These are phyloP conservation scores for Dermochelys coriacea DNA, from an alignment of 2,797 vertebrate genomes.

Conservation along the genomic window DNA sequence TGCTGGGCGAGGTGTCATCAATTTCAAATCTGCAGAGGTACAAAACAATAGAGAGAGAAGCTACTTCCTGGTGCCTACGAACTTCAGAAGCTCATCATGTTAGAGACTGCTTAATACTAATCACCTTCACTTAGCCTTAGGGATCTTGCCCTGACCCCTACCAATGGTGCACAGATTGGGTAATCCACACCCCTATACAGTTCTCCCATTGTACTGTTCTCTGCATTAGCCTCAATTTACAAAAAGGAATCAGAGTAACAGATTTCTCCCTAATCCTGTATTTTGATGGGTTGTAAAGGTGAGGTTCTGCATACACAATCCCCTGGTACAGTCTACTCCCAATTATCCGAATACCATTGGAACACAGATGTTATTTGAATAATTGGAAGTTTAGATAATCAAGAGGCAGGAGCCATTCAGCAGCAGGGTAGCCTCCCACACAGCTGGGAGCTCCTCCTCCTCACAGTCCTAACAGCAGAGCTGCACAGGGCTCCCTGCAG, in stretches of 20 bases:
- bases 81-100: neutral
- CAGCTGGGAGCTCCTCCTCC: neutral
- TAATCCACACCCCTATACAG: neutral
- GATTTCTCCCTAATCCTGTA: neutral
- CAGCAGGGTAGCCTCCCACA: neutral
- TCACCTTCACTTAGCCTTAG: neutral
- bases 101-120: neutral
- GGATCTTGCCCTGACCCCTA: neutral
- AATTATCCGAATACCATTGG: neutral
- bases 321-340: neutral
- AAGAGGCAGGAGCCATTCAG: neutral
- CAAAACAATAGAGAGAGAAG: neutral
- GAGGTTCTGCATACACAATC: neutral
- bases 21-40: slow-evolving; percentile 88
- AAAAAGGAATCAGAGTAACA: neutral
- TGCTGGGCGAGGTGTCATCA: slow-evolving; percentile 92
- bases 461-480: neutral
- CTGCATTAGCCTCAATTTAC: neutral
- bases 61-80: neutral
- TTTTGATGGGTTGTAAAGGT: neutral
- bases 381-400: neutral
- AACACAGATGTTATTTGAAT: neutral
- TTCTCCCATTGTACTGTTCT: neutral
- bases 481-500: neutral
- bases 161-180: neutral